phyloP scores from a whole-genome alignment of 2,888 invertebrate species.

The Coelopa pilipes region DNA sequence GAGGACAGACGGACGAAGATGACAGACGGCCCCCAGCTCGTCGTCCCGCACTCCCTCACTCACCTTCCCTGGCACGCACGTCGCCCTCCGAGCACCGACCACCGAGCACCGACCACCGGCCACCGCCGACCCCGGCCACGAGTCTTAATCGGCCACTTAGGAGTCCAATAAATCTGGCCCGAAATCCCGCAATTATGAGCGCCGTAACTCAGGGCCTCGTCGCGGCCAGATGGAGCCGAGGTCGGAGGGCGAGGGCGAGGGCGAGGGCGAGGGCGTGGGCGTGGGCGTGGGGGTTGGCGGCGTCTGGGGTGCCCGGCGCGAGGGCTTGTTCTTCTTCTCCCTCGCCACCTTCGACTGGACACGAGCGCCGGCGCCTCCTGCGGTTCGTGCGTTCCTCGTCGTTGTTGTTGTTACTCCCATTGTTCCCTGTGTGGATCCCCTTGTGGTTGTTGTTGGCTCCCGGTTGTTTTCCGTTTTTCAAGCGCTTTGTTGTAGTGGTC shows the following conservation, averaged over 20 bases:
- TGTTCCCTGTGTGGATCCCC: too few species aligned
- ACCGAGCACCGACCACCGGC: constrained; percentile 41
- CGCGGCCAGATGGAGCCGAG: not conserved
- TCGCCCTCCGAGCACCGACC: constrained; percentile 41
- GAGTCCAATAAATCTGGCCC: constrained; percentile 61
- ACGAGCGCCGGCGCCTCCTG: not conserved
- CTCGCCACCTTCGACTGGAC: not conserved
- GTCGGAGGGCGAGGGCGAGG: not conserved
- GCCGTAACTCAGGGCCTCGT: constrained; percentile 54
- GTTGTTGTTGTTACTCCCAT: not conserved
- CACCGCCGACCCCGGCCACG: constrained; percentile 54
- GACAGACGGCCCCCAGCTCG: too few species aligned
- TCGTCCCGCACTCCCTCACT: constrained; percentile 14
- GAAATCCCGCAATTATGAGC: constrained; percentile 63
- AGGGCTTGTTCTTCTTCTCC: not conserved
- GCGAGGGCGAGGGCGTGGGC: not conserved
- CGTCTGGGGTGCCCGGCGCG: not conserved
- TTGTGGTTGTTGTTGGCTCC: constrained; percentile 17
- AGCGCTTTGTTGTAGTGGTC: too few species aligned
- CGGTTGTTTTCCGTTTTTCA: too few species aligned
- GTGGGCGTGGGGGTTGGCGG: not conserved
- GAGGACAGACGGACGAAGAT: too few species aligned
- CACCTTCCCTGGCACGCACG: not conserved
- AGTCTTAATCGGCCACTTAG: constrained; percentile 62
- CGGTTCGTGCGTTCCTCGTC: not conserved